Percentiles rank a stretch among this genome's conserved stretches.
phyloP scores from a whole-genome alignment of 1,140 invertebrate genomes.

The Vanessa tameamea region DNA sequence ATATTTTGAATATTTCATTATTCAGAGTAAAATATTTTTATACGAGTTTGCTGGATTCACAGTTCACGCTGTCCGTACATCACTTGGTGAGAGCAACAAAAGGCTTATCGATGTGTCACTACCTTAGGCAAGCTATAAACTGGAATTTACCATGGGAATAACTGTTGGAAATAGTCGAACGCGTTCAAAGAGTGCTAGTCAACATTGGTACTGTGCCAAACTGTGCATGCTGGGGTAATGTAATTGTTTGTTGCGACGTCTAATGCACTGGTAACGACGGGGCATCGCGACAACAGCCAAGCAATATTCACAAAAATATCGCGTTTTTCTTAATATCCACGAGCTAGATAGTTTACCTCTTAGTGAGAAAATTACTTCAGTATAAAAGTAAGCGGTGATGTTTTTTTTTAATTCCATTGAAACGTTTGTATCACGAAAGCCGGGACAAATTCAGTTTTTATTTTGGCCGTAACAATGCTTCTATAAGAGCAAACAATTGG shows the following conservation, averaged over 20 bases:
- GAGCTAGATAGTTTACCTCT: constrained; percentile 13
- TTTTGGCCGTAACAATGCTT: constrained; percentile 34
- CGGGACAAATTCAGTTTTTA: constrained; percentile 19
- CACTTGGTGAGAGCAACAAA: constrained; percentile 2
- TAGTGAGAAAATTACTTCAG: constrained; percentile 5
- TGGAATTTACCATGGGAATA: constrained; percentile 49
- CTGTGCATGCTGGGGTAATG: constrained; percentile 62
- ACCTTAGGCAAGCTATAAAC: constrained; percentile 25
- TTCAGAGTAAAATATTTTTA: background rate
- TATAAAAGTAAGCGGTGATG: constrained; percentile 11
- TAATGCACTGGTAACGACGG: constrained; percentile 63
- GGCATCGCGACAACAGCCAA: constrained; percentile 48
- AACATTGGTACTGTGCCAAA: constrained; percentile 70
- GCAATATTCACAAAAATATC: constrained; percentile 42
- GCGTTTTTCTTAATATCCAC: constrained; percentile 21
- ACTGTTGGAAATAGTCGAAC: constrained; percentile 62
- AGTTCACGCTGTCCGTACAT: background rate
- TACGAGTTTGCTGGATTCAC: background rate
- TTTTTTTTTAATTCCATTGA: constrained; percentile 30
- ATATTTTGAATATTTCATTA: background rate
- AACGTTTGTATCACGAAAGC: constrained; percentile 20
- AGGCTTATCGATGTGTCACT: constrained; percentile 22
- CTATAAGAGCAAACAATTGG: constrained; percentile 57
- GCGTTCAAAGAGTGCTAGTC: constrained; percentile 58
- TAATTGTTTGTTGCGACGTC: constrained; percentile 71